These are phyloP conservation scores for Drosophila kurseongensis DNA, from an alignment of 1,140 invertebrate species.

Conservation along the genomic window DNA sequence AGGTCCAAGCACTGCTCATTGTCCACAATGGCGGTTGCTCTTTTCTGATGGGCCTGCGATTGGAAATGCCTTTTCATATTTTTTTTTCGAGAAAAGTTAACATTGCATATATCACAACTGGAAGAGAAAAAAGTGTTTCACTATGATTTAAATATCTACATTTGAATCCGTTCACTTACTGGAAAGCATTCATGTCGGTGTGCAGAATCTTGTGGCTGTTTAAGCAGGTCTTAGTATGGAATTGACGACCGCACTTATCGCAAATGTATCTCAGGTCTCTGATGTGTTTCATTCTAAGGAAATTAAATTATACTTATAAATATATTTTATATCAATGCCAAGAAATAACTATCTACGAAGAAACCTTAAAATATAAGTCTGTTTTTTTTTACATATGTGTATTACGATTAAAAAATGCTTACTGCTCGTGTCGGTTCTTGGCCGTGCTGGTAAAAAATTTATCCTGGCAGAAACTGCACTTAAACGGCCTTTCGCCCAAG, in stretches of 20 bases:
- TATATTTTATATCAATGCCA: neutral
- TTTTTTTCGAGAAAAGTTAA: constrained; percentile 9
- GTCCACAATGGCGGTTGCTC: neutral
- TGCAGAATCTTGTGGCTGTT: constrained; percentile 40
- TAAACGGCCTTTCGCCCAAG: constrained; percentile 40
- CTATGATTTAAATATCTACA: neutral
- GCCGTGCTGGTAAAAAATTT: constrained; percentile 35
- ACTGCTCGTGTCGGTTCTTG: constrained; percentile 43
- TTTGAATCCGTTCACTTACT: constrained; percentile 11
- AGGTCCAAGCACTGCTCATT: no score
- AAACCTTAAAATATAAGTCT: no score
- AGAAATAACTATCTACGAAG: no score
- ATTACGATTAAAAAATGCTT: no score
- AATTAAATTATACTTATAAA: neutral
- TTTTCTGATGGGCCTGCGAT: constrained; percentile 21
- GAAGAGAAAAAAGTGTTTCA: neutral
- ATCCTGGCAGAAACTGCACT: constrained; percentile 31
- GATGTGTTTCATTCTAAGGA: constrained; percentile 17
- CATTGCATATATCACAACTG: constrained; percentile 42
- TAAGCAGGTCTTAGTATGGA: constrained; percentile 30
- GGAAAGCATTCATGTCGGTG: constrained; percentile 22
- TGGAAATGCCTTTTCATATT: constrained; percentile 31
- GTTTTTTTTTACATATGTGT: no score
- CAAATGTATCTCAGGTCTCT: constrained; percentile 14
- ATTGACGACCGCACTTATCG: constrained; percentile 18